Evolutionary conservation across 2,797 vertebrate genomes (phyloP).

Genomic region (Champsocephalus esox): DNA sequence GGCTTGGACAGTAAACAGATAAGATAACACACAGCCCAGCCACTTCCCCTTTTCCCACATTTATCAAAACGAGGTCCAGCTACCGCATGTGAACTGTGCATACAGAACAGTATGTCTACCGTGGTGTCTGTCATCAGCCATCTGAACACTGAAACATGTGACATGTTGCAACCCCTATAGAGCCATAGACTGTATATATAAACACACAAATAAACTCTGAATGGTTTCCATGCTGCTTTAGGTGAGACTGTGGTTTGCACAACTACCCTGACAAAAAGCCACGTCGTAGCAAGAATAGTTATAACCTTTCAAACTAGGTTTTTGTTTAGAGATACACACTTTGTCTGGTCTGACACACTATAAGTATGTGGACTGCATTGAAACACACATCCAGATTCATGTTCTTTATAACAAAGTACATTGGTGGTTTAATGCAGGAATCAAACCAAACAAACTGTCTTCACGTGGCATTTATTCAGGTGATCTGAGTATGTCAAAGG

Average conservation of each 20-base stretch:
- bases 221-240: constrained; percentile 6
- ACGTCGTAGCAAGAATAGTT: neutral
- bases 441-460: neutral
- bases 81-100: constrained; percentile 63
- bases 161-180: neutral
- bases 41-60: constrained; percentile 78
- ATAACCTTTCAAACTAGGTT: neutral
- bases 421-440: neutral
- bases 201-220: neutral
- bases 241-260: neutral
- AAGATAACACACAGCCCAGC: constrained; percentile 68
- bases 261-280: neutral
- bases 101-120: constrained; percentile 27
- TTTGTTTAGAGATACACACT: neutral
- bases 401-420: neutral
- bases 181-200: no score
- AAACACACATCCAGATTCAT: constrained; percentile 12
- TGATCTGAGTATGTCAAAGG: no score
- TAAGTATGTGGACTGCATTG: neutral
- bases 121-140: constrained; percentile 3
- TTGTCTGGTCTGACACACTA: neutral
- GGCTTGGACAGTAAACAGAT: constrained; percentile 73
- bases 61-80: constrained; percentile 61
- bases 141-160: constrained; percentile 9
- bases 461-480: no score